phyloP scores from a whole-genome alignment of 2,113 vertebrate genomes.

The Grallaria varia region DNA sequence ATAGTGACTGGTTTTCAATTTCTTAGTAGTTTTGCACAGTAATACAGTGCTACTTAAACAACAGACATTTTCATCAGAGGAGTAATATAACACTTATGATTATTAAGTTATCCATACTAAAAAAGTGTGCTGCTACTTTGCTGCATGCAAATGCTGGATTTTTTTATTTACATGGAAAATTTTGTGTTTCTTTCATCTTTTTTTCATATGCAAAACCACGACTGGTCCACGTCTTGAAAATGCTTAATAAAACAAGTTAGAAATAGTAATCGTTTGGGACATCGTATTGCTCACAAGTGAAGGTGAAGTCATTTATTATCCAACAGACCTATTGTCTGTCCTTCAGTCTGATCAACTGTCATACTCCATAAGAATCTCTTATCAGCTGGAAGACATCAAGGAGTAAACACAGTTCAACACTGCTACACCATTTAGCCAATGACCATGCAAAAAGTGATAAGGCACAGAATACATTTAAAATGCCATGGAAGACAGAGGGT shows the following conservation, averaged over 20 bases:
- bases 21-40: conserved; percentile 8
- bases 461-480: neutral
- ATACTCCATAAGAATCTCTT: neutral
- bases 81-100: neutral
- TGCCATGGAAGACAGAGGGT: neutral
- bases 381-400: conserved; percentile 40
- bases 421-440: neutral
- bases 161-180: neutral
- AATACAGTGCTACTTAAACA: neutral
- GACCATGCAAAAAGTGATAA: neutral
- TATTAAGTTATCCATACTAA: neutral
- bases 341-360: conserved; percentile 4
- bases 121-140: neutral
- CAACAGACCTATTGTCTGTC: conserved; percentile 15
- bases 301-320: conserved; percentile 47
- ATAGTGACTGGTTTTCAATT: conserved; percentile 17
- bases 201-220: neutral
- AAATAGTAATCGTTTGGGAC: neutral
- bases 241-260: conserved; percentile 13
- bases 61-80: neutral
- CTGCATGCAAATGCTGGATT: neutral
- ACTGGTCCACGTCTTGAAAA: neutral
- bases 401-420: conserved; percentile 14
- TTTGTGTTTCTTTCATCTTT: neutral
- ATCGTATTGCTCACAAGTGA: conserved; percentile 6